Evolutionary conservation across 1,140 invertebrate species (phyloP), one percentile per base, ranked within the genome.

Genomic region (Trichomalopsis sarcophagae): DNA sequence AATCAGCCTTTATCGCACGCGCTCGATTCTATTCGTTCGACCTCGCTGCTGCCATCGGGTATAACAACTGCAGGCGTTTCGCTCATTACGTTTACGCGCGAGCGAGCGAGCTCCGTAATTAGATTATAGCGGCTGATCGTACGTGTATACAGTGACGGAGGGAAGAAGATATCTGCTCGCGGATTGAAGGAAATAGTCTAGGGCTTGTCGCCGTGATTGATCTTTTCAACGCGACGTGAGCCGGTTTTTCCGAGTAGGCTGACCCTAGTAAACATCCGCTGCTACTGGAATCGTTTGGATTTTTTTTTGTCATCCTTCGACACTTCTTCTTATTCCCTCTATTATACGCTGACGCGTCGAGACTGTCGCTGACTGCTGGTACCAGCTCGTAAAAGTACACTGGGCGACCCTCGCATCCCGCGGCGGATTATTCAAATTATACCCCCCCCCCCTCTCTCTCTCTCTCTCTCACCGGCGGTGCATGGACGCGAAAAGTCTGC

Each of bases 391-490:
- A 36, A 36, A 36, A 36, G 33, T 36, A 36, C 33, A 36, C 33
- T 3, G 5, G 3, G 33, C 33, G 33, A 44, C 40, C 40, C 47
- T 13, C 75, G 74, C 40, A 17, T 23, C 27, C 6, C 0, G 13
- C 1, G 17, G 30, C 74, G 66, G 82, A 84, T 84, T 84, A 84
- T 84, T 78, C 76, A 84, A 84, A 84, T 84, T 50, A 44, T 44
- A 9, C 36, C 36, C 36, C 36, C 1, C 3, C 40, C 40, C 40
- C 40, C 40, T 0, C 40, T 2, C 9, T 2, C 40, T 9, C 40
- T 44, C 40, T 0, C 40, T 2, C 9, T 2, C 40, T 9, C 40
- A 10, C 40, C 1, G 6, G 40, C 40, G 9, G 10, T 44, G 9
- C 40, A 27, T 9, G 33, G 30, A 71, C 30, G 69, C 80, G 44